These are phyloP conservation scores for Rhinophrynus dorsalis DNA, from an alignment of 2,797 vertebrate genomes.

Conservation along the genomic window DNA sequence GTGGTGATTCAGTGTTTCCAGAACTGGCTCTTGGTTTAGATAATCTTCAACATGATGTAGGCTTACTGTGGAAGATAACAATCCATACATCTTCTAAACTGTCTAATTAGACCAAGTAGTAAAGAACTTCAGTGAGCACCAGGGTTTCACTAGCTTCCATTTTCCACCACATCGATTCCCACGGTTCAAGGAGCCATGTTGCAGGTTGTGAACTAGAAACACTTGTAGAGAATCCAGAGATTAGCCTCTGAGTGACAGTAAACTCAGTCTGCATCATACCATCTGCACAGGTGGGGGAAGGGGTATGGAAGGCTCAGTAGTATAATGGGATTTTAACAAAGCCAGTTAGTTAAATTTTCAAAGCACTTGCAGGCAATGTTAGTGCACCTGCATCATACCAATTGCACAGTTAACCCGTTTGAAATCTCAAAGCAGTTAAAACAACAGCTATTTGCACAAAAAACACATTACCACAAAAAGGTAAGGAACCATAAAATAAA, in stretches of 20 bases:
- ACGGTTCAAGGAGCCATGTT: neutral
- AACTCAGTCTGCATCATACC: slow-evolving; percentile 16
- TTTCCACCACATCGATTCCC: too few species aligned
- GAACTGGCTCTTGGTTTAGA: too few species aligned
- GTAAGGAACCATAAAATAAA: too few species aligned
- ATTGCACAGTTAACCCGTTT: neutral
- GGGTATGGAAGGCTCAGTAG: slow-evolving; percentile 17
- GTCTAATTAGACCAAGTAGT: neutral
- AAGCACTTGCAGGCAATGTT: neutral
- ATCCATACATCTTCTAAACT: neutral
- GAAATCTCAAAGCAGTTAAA: neutral
- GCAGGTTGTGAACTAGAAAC: neutral
- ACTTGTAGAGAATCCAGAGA: slow-evolving; percentile 8
- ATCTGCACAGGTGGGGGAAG: slow-evolving; percentile 35
- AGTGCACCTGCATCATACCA: too few species aligned
- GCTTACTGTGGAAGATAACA: too few species aligned
- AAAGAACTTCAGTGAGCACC: too few species aligned
- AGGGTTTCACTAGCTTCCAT: too few species aligned
- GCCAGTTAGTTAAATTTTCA: slow-evolving; percentile 36
- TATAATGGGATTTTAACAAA: slow-evolving; percentile 41
- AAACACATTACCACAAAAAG: neutral
- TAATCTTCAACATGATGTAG: too few species aligned
- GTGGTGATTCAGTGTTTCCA: too few species aligned
- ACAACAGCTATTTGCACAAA: neutral
- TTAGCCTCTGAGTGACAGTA: slow-evolving; percentile 21